Base-by-base conservation (phyloP, 2,113 vertebrate species). In the Garra rufa region DNA sequence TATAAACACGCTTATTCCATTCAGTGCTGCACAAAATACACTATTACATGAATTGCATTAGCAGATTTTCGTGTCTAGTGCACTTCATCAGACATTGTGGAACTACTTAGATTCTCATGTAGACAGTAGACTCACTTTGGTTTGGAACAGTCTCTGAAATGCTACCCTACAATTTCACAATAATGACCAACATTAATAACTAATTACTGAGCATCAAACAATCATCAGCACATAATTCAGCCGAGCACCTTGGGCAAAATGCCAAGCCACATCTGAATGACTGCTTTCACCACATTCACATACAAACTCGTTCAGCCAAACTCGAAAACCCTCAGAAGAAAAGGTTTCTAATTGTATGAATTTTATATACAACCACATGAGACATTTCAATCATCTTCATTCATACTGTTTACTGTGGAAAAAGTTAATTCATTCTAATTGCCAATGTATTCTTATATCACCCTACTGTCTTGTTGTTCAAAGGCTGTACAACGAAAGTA, bases 131-230 rank as follows among this genome's bases (percentile, higher is more conserved):
- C 41, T 73, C 11, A 26, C 38, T 70, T 73, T 7, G 38, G 41
- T 73, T 73, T 73, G n/a, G 38, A 44, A 15, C n/a, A 4, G n/a
- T 46, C 43, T 26, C 70, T 46, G 21, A 73, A 73, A 73, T 11
- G n/a, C 70, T 44, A 73, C 70, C 41, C 70, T 73, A 73, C n/a
- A 21, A 73, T 73, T 73, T 73, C 41, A 44, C 10, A 44, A 21
- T 44, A 71, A 71, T 71, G 41, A 71, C 41, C 0, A 43, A 24
- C 70, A 73, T 73, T 73, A 46, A 73, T 73, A 73, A 26, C n/a
- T 73, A 73, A 73, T 73, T 73, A 46, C 21, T 0, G 1, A 73
- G 38, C 41, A 73, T 73, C 69, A 73, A 73, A 73, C 69, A 24
- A 44, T 73, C 69, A 44, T 15, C 69, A 44, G 21, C 41, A 44